phyloP scores from a whole-genome alignment of 2,113 vertebrate genomes.

The Chlamydotis undulata region DNA sequence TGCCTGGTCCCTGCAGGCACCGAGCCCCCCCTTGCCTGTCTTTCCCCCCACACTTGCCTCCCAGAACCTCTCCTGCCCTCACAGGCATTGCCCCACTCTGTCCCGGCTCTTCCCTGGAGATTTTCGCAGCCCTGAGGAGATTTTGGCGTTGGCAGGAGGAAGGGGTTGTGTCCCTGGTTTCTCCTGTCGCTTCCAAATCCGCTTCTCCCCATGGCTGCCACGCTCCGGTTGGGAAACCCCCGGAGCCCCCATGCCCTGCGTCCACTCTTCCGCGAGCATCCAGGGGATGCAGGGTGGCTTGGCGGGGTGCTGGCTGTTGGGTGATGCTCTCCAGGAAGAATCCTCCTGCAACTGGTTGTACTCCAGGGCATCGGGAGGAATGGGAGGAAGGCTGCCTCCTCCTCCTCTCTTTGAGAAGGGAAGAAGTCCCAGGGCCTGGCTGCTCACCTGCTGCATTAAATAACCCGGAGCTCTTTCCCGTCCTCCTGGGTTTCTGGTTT shows the following conservation, averaged over 20 bases:
- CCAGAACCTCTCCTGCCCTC: no score
- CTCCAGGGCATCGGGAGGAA: not conserved
- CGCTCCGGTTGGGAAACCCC: fast-evolving
- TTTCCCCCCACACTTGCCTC: not conserved
- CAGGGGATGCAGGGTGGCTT: not conserved
- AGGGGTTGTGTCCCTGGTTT: not conserved
- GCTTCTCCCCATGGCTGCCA: fast-evolving
- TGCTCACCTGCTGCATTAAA: not conserved
- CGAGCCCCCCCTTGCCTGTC: not conserved
- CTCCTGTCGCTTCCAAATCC: not conserved
- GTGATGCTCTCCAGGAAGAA: not conserved
- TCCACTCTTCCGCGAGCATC: fast-evolving
- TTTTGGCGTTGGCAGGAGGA: fast-evolving
- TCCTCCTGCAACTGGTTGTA: not conserved
- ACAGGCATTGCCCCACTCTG: not conserved
- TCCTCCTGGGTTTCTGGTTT: not conserved
- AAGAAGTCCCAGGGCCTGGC: not conserved
- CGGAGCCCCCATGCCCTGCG: not conserved
- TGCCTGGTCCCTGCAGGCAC: not conserved
- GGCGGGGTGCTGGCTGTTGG: not conserved
- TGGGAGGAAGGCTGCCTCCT: not conserved
- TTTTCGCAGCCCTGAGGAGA: not conserved
- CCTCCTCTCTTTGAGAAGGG: not conserved
- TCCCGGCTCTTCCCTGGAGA: not conserved
- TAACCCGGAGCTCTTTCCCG: not conserved